phyloP scores from a whole-genome alignment of 2,888 invertebrate species.

The Allolobophora icterica region DNA sequence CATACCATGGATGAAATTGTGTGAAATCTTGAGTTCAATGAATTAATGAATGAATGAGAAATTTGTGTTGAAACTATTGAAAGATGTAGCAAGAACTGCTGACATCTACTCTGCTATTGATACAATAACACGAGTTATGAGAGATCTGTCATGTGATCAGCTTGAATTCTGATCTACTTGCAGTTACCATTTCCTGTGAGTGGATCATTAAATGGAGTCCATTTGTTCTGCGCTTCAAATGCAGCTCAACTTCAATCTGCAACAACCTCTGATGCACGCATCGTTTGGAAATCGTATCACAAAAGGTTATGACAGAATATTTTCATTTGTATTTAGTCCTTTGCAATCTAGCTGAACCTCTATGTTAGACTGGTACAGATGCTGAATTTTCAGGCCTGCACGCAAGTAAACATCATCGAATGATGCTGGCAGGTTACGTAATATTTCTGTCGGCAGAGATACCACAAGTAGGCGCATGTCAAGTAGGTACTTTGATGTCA shows the following conservation, averaged over 20 bases:
- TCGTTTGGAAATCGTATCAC: background rate
- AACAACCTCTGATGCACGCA: background rate
- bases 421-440: background rate
- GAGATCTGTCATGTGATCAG: background rate
- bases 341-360: background rate
- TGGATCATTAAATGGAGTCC: constrained; percentile 1
- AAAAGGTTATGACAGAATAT: background rate
- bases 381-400: too few relatives aligned
- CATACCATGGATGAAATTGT: too few relatives aligned
- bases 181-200: constrained; percentile 2
- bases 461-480: too few relatives aligned
- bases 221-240: constrained; percentile 17
- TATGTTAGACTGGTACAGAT: background rate
- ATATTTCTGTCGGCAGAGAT: too few relatives aligned
- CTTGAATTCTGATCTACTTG: background rate
- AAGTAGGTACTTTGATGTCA: too few relatives aligned
- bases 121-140: too few relatives aligned
- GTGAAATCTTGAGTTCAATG: too few relatives aligned
- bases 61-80: too few relatives aligned
- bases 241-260: background rate
- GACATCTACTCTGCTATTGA: too few relatives aligned
- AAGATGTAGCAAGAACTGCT: too few relatives aligned
- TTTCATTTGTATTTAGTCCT: background rate
- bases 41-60: too few relatives aligned
- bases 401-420: too few relatives aligned